Evolutionary conservation across 1,140 invertebrate species (phyloP).

Genomic region (Eriosoma lanigerum): DNA sequence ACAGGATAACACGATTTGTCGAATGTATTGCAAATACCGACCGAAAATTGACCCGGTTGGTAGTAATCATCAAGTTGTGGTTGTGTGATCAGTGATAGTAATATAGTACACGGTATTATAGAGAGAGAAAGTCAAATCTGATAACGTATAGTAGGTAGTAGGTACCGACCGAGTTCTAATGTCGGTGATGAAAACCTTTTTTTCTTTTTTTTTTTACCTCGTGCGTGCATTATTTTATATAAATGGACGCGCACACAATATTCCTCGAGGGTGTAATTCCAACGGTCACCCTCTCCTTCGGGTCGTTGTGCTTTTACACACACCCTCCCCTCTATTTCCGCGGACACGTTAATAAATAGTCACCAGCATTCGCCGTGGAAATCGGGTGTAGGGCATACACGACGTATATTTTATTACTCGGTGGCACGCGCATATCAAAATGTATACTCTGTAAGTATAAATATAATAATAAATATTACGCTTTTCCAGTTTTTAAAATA

Average conservation of each 20-base stretch:
- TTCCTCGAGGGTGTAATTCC: constrained; percentile 31
- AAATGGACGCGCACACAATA: background rate
- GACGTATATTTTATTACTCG: constrained; percentile 18
- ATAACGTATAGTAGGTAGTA: background rate
- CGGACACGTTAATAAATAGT: constrained; percentile 34
- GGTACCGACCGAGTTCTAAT: background rate
- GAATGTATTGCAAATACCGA: no score
- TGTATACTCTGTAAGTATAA: background rate
- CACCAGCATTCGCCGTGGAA: background rate
- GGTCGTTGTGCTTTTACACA: constrained; percentile 6
- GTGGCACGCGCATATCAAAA: background rate
- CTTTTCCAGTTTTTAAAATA: background rate
- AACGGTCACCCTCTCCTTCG: background rate
- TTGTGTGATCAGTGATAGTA: no score
- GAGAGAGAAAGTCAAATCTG: background rate
- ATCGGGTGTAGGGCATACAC: background rate
- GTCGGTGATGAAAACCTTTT: constrained; percentile 2
- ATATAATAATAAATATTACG: background rate
- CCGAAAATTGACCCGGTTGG: no score
- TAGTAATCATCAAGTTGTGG: no score
- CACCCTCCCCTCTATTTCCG: background rate
- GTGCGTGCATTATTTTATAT: constrained; percentile 17
- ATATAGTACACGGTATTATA: background rate
- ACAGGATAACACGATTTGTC: no score
- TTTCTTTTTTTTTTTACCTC: constrained; percentile 18